These are phyloP conservation scores for Cremastinae sp. DNA, from an alignment of 2,888 invertebrate species.

Conservation along the genomic window DNA sequence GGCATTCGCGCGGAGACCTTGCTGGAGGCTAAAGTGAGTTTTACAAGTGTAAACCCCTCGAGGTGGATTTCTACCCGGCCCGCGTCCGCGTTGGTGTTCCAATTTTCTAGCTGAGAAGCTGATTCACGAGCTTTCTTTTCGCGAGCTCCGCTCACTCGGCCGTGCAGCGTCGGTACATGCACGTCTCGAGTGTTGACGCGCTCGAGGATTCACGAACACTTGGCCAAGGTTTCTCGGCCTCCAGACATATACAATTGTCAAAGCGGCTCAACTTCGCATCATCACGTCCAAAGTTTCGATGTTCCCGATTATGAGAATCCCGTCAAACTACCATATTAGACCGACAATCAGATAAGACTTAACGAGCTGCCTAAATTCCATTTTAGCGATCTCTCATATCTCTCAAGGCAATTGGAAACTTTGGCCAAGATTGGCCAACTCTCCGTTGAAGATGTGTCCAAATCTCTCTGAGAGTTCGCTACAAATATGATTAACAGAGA, in stretches of 20 bases:
- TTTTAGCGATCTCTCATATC: too few relatives aligned
- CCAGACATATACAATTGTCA: constrained; percentile 26
- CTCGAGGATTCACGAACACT: constrained; percentile 37
- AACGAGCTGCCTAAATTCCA: too few relatives aligned
- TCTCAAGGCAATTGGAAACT: too few relatives aligned
- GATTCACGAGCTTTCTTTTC: constrained; percentile 38
- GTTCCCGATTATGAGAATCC: background rate
- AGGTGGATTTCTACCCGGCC: background rate
- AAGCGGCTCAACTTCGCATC: constrained; percentile 17
- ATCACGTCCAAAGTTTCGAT: constrained; percentile 18
- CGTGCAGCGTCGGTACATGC: background rate
- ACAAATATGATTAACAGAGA: too few relatives aligned
- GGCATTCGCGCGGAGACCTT: constrained; percentile 42
- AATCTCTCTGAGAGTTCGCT: too few relatives aligned
- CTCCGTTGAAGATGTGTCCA: too few relatives aligned
- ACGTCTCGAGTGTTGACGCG: background rate
- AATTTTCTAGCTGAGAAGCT: constrained; percentile 47
- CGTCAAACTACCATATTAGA: constrained; percentile 25
- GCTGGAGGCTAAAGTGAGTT: constrained; percentile 41
- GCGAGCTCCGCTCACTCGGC: constrained; percentile 2
- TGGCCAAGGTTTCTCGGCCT: constrained; percentile 26
- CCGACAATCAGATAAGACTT: too few relatives aligned
- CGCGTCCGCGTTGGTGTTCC: constrained; percentile 40
- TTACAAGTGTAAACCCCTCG: constrained; percentile 49
- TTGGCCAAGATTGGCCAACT: too few relatives aligned